Evolutionary conservation across 1,140 invertebrate species (phyloP), one percentile per base, ranked within the genome.

Genomic region (Doryteuthis pealeii): DNA sequence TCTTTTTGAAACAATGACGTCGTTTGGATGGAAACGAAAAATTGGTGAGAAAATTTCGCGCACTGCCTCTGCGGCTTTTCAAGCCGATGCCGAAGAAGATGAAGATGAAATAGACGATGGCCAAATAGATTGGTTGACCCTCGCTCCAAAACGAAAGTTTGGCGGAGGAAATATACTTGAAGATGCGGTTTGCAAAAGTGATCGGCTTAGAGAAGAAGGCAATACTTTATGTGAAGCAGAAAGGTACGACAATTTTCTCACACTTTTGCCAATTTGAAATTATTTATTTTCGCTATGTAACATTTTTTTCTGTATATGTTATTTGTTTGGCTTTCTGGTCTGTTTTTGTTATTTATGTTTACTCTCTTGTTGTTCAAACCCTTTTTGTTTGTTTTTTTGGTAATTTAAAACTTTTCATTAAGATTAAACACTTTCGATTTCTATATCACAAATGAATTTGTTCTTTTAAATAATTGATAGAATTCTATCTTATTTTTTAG

Each of bases 21-120:
- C 81, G 30, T 88, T 88, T 83, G 80, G 80, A 14, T 88, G 87
- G 87, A 88, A 86, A 70, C 78, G 83, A 70, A 88, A 88, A 78
- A 70, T 79, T 77, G 85, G 83, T 10, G 75, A 70, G 22, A 80
- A 79, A 15, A 80, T 87, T 3, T 74, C 73, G 22, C 80, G 80
- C 58, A 49, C 40, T 58, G 68, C 75, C 30, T 80, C 81, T 12
- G 32, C 58, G 62, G 74, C 79, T 14, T 86, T 86, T 80, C 78
- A 81, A 78, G 40, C 79, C n/a, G 77, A 84, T 71, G 18, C 82
- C 0, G 68, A 77, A 54, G 80, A 83, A 71, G 83, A 83, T 78
- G 84, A 83, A 22, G 79, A 79, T 8, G 79, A 81, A 28, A 49
- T 79, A 45, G 62, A 70, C 26, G 74, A 76, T 71, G 80, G 74